phyloP scores from a whole-genome alignment of 2,797 vertebrate species.

The Adelosebastes latens region DNA sequence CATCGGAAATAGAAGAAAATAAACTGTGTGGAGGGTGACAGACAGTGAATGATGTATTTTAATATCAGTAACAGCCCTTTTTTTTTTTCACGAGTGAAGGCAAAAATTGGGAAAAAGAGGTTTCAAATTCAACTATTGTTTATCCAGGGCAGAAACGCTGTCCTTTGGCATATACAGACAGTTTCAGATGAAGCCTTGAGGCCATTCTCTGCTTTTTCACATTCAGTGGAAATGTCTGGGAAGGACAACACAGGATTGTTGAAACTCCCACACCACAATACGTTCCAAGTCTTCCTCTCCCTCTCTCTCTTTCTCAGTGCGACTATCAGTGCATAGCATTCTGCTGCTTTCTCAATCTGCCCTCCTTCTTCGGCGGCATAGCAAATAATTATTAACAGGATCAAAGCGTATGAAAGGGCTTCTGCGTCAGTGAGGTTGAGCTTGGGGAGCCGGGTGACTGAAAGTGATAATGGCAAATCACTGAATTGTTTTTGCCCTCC shows the following conservation, averaged over 20 bases:
- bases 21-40: not conserved
- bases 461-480: conserved; percentile 56
- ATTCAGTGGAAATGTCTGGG: conserved; percentile 18
- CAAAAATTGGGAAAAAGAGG: not conserved
- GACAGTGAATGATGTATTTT: not conserved
- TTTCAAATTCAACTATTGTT: conserved; percentile 16
- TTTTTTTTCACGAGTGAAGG: not conserved
- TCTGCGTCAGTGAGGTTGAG: conserved; percentile 50
- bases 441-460: conserved; percentile 66
- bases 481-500: conserved; percentile 46
- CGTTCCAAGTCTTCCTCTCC: conserved; percentile 9
- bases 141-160: conserved; percentile 1
- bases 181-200: conserved; percentile 10
- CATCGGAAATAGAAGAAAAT: not conserved
- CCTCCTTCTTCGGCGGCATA: conserved; percentile 52
- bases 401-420: conserved; percentile 69
- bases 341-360: conserved; percentile 48
- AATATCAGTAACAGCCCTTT: not conserved
- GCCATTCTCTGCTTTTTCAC: conserved; percentile 2
- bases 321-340: conserved; percentile 57
- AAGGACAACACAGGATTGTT: conserved; percentile 32
- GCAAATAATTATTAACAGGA: conserved; percentile 73
- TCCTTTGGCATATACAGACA: conserved; percentile 11
- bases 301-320: not conserved
- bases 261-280: conserved; percentile 39